Evolutionary conservation across 2,797 vertebrate species (phyloP).

Genomic region (Anas bahamensis): DNA sequence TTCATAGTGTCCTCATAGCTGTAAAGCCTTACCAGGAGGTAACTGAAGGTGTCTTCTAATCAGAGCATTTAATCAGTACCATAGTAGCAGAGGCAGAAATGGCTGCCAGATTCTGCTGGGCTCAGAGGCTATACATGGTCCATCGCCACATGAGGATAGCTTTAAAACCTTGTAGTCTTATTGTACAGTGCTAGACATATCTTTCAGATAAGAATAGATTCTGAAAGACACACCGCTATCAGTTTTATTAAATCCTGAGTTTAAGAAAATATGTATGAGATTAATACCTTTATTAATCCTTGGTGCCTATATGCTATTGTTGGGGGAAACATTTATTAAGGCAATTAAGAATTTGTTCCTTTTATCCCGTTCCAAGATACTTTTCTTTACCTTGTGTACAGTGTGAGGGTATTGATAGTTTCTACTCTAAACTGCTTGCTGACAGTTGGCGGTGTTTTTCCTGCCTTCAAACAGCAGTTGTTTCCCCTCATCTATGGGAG

Average conservation of each 20-base stretch:
- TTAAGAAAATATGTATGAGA: neutral
- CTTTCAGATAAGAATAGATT: neutral
- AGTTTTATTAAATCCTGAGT: neutral
- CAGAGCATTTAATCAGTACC: neutral
- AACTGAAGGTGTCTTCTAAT: neutral
- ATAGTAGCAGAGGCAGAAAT: neutral
- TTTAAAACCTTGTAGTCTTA: neutral
- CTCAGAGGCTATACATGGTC: neutral
- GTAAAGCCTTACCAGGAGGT: neutral
- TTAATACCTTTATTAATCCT: neutral
- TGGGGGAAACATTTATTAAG: neutral
- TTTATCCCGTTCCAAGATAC: constrained; percentile 28
- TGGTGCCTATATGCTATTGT: neutral
- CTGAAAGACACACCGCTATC: neutral
- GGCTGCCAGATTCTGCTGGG: fast-evolving
- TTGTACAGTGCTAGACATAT: neutral
- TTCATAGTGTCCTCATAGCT: neutral
- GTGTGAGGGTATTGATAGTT: constrained; percentile 10
- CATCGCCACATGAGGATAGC: neutral
- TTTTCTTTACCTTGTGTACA: neutral
- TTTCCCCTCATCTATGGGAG: constrained; percentile 24
- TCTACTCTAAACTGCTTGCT: neutral
- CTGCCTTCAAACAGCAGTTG: constrained; percentile 33
- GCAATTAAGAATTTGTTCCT: neutral
- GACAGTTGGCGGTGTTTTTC: neutral